Evolutionary conservation across 2,797 vertebrate genomes (phyloP).

Genomic region (Scolopax rusticola): DNA sequence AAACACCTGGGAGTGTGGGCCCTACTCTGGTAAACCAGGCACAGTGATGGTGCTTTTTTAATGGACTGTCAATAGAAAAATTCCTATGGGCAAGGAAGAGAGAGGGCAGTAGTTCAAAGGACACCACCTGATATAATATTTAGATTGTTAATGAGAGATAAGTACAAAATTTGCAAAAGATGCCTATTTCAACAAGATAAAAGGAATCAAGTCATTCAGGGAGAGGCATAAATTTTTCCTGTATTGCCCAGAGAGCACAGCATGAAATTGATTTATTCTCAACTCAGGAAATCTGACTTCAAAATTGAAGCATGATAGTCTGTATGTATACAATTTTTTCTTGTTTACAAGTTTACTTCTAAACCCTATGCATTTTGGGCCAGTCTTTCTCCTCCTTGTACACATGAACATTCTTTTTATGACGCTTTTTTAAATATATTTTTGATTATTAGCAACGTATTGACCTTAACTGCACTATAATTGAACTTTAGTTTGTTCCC

Average conservation of each 20-base stretch:
- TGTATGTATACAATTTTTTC: neutral
- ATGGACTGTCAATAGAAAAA: neutral
- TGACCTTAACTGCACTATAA: neutral
- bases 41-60: neutral
- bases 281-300: neutral
- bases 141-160: neutral
- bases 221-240: neutral
- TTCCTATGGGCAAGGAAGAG: neutral
- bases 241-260: neutral
- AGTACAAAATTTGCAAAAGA: neutral
- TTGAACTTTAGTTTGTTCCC: neutral
- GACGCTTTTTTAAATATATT: neutral
- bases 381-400: neutral
- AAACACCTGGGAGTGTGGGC: neutral
- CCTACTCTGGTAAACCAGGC: neutral
- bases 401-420: neutral
- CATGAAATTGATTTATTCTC: neutral
- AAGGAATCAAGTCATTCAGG: neutral
- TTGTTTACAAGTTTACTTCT: neutral
- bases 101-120: neutral
- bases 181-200: neutral
- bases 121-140: neutral
- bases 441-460: neutral
- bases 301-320: neutral
- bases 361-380: neutral